These are phyloP conservation scores for Dinocampus coccinellae DNA, from an alignment of 2,888 invertebrate species.

Conservation along the genomic window DNA sequence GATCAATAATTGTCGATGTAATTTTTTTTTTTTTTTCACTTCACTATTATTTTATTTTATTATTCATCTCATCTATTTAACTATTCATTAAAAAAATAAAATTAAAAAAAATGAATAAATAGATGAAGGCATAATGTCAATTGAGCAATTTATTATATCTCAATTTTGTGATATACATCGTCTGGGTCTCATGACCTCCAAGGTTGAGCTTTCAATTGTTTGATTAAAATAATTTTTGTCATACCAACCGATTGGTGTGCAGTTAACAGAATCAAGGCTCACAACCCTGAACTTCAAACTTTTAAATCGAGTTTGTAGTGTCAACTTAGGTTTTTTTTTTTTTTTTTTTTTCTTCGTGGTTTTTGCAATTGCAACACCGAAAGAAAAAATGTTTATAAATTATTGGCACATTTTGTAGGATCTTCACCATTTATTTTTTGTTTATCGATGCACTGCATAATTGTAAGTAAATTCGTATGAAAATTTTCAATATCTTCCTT, in stretches of 20 bases:
- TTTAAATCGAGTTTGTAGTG: not conserved
- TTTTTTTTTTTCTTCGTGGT: not conserved
- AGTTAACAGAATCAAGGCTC: constrained; percentile 16
- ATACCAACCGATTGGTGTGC: constrained; percentile 48
- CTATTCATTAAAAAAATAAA: not conserved
- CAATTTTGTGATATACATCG: constrained; percentile 25
- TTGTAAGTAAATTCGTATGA: not conserved
- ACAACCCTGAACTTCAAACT: constrained; percentile 13
- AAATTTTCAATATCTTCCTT: not conserved
- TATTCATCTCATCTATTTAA: not conserved
- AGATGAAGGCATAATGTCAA: constrained; percentile 5
- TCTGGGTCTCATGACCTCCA: constrained; percentile 56
- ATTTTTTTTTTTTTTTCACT: not conserved
- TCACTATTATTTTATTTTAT: not conserved
- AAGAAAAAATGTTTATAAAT: not conserved
- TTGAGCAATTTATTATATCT: constrained; percentile 40
- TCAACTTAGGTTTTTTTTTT: no score
- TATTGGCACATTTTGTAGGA: not conserved
- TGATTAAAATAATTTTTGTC: constrained; percentile 54
- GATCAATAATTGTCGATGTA: not conserved
- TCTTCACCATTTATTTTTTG: not conserved
- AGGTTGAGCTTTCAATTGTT: constrained; percentile 55
- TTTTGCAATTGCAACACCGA: not conserved
- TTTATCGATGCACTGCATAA: not conserved
- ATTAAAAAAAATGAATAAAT: not conserved